Evolutionary conservation across 2,113 vertebrate species (phyloP).

Genomic region (Ariopsis seemanni): DNA sequence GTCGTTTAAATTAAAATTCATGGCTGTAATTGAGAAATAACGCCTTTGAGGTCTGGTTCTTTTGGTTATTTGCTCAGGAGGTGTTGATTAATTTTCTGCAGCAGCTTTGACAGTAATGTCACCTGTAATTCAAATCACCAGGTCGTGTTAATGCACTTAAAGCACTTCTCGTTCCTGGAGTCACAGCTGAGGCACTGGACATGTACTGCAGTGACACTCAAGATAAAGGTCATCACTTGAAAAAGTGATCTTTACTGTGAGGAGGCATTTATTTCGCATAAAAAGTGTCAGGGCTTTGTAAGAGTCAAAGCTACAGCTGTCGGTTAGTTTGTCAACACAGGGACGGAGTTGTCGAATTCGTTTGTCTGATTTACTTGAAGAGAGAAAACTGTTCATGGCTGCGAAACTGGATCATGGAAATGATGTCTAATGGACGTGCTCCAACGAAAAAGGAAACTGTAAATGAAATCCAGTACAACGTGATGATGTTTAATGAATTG

Average conservation of each 20-base stretch:
- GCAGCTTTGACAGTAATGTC: background rate
- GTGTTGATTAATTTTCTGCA: background rate
- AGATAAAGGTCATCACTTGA: background rate
- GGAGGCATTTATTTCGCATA: background rate
- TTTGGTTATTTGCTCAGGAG: background rate
- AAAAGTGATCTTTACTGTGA: background rate
- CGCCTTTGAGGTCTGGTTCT: too few species aligned
- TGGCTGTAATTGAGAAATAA: background rate
- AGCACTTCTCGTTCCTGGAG: background rate
- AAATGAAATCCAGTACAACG: background rate
- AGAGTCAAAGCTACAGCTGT: background rate
- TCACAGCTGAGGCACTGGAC: background rate
- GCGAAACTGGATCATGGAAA: too few species aligned
- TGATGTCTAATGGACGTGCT: too few species aligned
- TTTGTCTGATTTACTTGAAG: background rate
- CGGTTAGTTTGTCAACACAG: background rate
- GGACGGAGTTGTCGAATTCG: background rate
- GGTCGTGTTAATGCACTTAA: background rate
- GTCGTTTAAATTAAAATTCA: background rate
- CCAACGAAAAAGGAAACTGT: background rate
- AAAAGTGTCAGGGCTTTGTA: too few species aligned
- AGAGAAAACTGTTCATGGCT: background rate
- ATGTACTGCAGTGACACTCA: background rate
- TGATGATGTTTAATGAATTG: background rate
- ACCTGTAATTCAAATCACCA: background rate